A percentile compares a stretch with the other conserved stretches of the same genome.
These are phyloP conservation scores for Macrotrachela quadricornifera DNA, from an alignment of 1,140 invertebrate species.

Conservation along the genomic window DNA sequence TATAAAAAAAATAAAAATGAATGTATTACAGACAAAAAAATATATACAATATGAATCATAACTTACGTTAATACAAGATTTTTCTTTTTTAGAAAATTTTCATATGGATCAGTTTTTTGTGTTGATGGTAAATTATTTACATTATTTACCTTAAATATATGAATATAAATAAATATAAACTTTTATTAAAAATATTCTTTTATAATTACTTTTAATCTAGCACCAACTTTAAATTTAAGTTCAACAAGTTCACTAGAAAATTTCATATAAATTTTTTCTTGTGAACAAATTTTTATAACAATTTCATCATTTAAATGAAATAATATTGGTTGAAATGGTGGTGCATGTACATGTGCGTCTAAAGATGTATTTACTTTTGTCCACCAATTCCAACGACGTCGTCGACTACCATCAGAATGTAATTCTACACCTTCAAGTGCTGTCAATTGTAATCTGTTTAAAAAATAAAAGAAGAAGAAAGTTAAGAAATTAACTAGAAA, in stretches of 20 bases:
- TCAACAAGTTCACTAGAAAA: conserved; percentile 17
- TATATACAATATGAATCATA: too few species aligned
- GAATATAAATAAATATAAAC: too few species aligned
- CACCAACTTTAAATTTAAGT: conserved; percentile 24
- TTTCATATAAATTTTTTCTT: conserved; percentile 21
- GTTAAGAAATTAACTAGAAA: too few species aligned
- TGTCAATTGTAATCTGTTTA: conserved; percentile 19
- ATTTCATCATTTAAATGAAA: conserved; percentile 18
- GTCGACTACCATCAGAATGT: conserved; percentile 15
- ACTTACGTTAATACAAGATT: too few species aligned
- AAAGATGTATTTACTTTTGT: conserved; percentile 13
- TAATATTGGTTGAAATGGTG: conserved; percentile 26
- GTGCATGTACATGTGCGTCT: conserved; percentile 21
- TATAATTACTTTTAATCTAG: conserved; percentile 18
- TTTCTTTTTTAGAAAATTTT: too few species aligned
- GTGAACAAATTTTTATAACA: conserved; percentile 18
- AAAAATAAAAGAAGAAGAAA: too few species aligned
- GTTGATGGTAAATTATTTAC: too few species aligned
- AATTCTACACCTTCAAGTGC: conserved; percentile 21
- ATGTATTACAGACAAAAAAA: too few species aligned
- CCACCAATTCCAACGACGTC: conserved; percentile 21
- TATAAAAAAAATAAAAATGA: too few species aligned
- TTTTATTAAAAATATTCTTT: too few species aligned
- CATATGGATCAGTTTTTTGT: too few species aligned
- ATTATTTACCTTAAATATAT: too few species aligned